phyloP scores from a whole-genome alignment of 2,113 vertebrate species.

The Cyprinodon variegatus region DNA sequence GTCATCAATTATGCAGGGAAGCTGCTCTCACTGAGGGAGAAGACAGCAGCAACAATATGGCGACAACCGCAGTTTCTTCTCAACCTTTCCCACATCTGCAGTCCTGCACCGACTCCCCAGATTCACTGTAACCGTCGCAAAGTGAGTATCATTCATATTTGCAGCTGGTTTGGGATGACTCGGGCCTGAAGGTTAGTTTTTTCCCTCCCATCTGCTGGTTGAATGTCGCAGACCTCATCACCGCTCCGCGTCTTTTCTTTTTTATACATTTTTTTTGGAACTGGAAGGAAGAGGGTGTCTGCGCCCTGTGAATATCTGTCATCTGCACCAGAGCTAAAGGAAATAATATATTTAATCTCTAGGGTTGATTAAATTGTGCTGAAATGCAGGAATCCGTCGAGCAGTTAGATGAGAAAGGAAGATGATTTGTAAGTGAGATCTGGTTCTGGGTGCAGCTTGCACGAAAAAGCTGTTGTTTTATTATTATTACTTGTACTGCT shows the following conservation, averaged over 20 bases:
- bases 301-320: constrained; percentile 30
- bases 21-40: constrained; percentile 78
- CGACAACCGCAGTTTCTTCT: constrained; percentile 89
- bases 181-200: constrained; percentile 1
- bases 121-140: constrained; percentile 76
- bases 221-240: constrained; percentile 86
- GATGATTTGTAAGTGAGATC: constrained; percentile 34
- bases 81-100: constrained; percentile 83
- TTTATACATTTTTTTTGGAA: constrained; percentile 23
- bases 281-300: constrained; percentile 43
- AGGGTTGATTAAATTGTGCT: background rate
- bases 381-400: constrained; percentile 29
- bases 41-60: constrained; percentile 88
- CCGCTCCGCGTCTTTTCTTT: constrained; percentile 46
- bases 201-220: constrained; percentile 43
- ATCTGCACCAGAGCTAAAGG: constrained; percentile 4
- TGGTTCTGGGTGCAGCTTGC: constrained; percentile 42
- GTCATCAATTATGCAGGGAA: constrained; percentile 85
- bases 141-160: constrained; percentile 70
- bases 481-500: background rate
- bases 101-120: constrained; percentile 78
- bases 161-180: background rate
- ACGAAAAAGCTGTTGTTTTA: background rate
- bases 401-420: constrained; percentile 4
- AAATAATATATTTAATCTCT: background rate